A percentile compares a stretch with the other conserved stretches of the same genome.
Evolutionary conservation across 2,797 vertebrate genomes (phyloP).

Genomic region (Danio choprae): DNA sequence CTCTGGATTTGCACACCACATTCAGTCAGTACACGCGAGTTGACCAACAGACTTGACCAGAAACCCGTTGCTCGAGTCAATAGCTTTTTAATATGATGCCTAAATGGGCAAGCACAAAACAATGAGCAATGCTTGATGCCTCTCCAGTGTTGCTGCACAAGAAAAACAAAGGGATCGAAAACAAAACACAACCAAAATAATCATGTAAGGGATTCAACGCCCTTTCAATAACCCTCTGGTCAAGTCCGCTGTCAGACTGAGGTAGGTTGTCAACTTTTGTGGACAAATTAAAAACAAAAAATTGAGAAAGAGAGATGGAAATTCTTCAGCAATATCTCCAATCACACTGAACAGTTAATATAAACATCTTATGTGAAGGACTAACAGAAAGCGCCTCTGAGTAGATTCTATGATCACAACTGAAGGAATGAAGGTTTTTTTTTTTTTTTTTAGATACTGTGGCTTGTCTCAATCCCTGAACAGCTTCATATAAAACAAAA

Average conservation of each 20-base stretch:
- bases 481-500: slow-evolving; percentile 33
- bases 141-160: slow-evolving; percentile 61
- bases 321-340: slow-evolving; percentile 16
- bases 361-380: slow-evolving; percentile 13
- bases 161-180: slow-evolving; percentile 49
- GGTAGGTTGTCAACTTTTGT: slow-evolving; percentile 83
- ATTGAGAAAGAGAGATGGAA: background rate
- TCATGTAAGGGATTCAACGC: slow-evolving; percentile 74
- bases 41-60: slow-evolving; percentile 38
- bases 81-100: slow-evolving; percentile 46
- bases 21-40: slow-evolving; percentile 18
- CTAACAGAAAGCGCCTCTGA: slow-evolving; percentile 36
- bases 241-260: slow-evolving; percentile 82
- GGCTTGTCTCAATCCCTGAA: slow-evolving; percentile 35
- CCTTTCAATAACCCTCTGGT: slow-evolving; percentile 74
- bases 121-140: slow-evolving; percentile 37
- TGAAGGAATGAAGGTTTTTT: slow-evolving; percentile 66
- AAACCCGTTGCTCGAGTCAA: slow-evolving; percentile 38
- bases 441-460: slow-evolving; percentile 62
- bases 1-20: slow-evolving; percentile 19
- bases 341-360: slow-evolving; percentile 33
- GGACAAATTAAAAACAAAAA: slow-evolving; percentile 71
- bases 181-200: slow-evolving; percentile 54
- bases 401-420: slow-evolving; percentile 9
- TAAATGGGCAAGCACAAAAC: slow-evolving; percentile 45